Percentiles rank a stretch among this genome's conserved stretches.
Evolutionary conservation across 2,797 vertebrate genomes (phyloP).

Genomic region (Intellagama lesueurii): DNA sequence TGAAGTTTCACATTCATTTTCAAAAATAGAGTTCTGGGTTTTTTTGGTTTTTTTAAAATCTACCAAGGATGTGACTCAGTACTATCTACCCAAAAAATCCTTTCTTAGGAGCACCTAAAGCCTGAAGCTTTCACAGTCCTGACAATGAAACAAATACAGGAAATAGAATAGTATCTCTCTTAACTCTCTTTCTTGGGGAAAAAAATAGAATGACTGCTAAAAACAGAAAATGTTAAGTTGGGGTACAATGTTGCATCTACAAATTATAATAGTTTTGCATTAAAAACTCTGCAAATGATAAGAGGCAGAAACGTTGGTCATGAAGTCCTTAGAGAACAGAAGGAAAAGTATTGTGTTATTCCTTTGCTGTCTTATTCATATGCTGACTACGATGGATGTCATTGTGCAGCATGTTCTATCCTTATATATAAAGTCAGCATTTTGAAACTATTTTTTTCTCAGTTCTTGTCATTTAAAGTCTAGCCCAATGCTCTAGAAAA

Average conservation of each 20-base stretch:
- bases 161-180: conserved; percentile 27
- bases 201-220: not conserved
- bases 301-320: not conserved
- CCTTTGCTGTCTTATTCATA: not conserved
- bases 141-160: not conserved
- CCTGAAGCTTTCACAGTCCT: conserved; percentile 25
- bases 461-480: not conserved
- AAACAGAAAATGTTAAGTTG: not conserved
- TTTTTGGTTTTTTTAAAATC: not conserved
- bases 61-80: not conserved
- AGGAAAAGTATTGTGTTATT: not conserved
- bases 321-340: not conserved
- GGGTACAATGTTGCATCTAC: not conserved
- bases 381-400: not conserved
- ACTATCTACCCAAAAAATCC: conserved; percentile 25
- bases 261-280: not conserved
- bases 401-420: not conserved
- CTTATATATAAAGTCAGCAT: not conserved
- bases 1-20: conserved; percentile 22
- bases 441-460: not conserved
- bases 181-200: not conserved
- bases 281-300: not conserved
- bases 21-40: conserved; percentile 19
- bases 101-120: conserved; percentile 11
- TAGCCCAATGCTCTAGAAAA: not conserved